Percentiles rank a stretch among this genome's conserved stretches.
phyloP scores from a whole-genome alignment of 2,797 vertebrate species.

The Carduelis carduelis region DNA sequence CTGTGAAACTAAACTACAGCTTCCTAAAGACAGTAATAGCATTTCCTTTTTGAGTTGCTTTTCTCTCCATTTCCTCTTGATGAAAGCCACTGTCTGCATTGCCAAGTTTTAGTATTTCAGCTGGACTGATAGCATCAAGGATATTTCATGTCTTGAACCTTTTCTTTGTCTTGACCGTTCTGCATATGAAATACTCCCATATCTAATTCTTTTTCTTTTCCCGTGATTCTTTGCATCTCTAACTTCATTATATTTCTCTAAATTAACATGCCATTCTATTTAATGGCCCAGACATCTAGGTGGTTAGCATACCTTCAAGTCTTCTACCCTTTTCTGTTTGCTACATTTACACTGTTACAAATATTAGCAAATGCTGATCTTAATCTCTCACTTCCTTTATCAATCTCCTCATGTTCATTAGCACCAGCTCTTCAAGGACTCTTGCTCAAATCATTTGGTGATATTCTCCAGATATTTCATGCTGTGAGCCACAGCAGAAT shows the following conservation, averaged over 20 bases:
- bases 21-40: neutral
- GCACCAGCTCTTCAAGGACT: neutral
- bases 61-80: neutral
- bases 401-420: neutral
- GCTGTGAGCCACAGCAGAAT: neutral
- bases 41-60: neutral
- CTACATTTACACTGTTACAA: neutral
- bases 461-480: neutral
- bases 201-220: neutral
- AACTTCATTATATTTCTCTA: neutral
- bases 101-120: constrained; percentile 6
- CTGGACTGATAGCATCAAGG: constrained; percentile 1
- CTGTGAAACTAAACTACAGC: neutral
- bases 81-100: constrained; percentile 3
- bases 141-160: neutral
- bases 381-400: neutral
- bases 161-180: neutral
- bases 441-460: neutral
- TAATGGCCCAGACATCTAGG: neutral
- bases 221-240: neutral
- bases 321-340: neutral
- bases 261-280: neutral
- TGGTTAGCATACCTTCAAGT: neutral
- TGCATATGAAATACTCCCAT: neutral
- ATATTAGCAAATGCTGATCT: neutral